Base-by-base conservation (phyloP, 2,888 invertebrate genomes). In the Aphodius sticticus region DNA sequence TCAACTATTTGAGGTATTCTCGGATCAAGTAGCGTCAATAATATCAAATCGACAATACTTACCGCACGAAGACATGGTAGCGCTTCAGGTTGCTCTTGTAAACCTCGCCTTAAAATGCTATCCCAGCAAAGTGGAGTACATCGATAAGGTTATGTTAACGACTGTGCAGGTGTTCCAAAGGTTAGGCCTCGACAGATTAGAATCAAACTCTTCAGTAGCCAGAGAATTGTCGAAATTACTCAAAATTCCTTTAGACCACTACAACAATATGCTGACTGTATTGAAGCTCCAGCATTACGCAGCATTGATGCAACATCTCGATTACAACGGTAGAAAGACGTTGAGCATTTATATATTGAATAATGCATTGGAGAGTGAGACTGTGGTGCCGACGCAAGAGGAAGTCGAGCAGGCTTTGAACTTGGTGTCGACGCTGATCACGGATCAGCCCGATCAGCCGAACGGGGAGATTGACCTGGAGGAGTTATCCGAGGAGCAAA, bases 41-140 rank as follows among this genome's bases (percentile, higher is more conserved):
- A 97, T 99, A 81, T 90, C 97, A 93, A 96, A 95, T 81, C 94
- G 99, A 72, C 95, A 95, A 81, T 97, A 99, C 88, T 96, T 99
- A 95, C 96, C 98, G 0, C 90, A 96, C 26, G 99, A 99, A 90
- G 99, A 99, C 89, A 97, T 98, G 87, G 94, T 99, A 16, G 95
- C 98, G 6, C 91, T 99, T 78, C 98, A 99, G 91, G 96, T 99
- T 78, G 96, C 99, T 6, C 91, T 99, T 72, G 94, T 99, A 78
- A 97, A 97, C 89, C 91, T 99, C 82, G 98, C 99, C 0, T 95
- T 99, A 86, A 97, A 98, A 86, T 99, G 99, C 87, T 99, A 99
- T 90, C 97, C 98, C 0, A 96, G 97, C 87, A 93, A 96, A 86
- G 94, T 97, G 15, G 96, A 97, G 88, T 99, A 98, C 87, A 98